phyloP scores from a whole-genome alignment of 2,797 vertebrate species.

The Sebastes jordani region DNA sequence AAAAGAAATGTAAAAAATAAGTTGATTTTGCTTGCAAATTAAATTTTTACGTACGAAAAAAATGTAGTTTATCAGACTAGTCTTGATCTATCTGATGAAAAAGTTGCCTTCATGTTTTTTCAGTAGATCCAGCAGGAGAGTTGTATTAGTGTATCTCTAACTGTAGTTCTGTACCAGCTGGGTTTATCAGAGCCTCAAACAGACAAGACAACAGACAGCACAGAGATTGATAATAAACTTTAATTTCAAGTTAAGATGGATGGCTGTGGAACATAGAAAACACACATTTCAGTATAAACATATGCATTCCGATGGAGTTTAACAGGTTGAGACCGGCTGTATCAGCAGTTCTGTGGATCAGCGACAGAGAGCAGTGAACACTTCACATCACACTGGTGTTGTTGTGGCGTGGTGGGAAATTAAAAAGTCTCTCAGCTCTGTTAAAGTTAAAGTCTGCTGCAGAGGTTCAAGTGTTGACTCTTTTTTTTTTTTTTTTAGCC shows the following conservation, averaged over 20 bases:
- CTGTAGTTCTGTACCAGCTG: too few species aligned
- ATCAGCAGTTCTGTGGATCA: constrained; percentile 59
- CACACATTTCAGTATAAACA: constrained; percentile 84
- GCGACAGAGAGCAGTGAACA: constrained; percentile 44
- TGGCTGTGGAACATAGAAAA: constrained; percentile 86
- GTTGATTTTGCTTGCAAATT: too few species aligned
- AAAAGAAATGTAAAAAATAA: too few species aligned
- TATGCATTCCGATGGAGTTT: constrained; percentile 79
- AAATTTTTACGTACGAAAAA: too few species aligned
- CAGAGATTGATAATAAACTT: constrained; percentile 83
- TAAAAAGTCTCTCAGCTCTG: not conserved
- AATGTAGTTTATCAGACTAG: too few species aligned
- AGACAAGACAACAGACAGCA: not conserved
- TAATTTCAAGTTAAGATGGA: constrained; percentile 85
- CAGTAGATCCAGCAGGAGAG: too few species aligned
- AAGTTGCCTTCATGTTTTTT: too few species aligned
- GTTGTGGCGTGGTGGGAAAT: not conserved
- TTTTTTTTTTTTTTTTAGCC: constrained; percentile 3
- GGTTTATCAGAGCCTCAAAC: not conserved
- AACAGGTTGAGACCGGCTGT: constrained; percentile 71
- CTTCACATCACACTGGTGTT: constrained; percentile 52
- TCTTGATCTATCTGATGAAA: too few species aligned
- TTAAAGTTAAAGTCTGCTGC: not conserved
- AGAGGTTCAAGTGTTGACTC: not conserved
- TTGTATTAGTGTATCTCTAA: too few species aligned